Conservation (phyloP, 2,797 vertebrate genomes). For the Gallinago nigripennis region DNA sequence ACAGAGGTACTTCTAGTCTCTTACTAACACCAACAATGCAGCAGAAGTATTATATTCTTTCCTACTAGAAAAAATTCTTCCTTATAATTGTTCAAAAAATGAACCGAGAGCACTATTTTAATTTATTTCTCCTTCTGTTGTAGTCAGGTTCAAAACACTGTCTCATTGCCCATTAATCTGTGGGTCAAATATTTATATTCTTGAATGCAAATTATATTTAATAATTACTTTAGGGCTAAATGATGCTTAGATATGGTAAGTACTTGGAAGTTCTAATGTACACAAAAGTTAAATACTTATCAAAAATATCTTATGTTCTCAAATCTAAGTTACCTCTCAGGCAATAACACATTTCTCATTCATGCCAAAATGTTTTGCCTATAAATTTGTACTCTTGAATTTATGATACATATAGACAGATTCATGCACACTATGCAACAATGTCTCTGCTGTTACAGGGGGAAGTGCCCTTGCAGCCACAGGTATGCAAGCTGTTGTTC, state of each 20-base stretch:
- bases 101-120: not conserved
- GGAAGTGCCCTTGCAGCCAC: not conserved
- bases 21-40: not conserved
- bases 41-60: constrained; percentile 5
- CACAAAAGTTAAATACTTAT: not conserved
- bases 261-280: not conserved
- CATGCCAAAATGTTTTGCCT: not conserved
- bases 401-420: not conserved
- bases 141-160: not conserved
- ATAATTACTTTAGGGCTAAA: not conserved
- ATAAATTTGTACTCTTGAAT: not conserved
- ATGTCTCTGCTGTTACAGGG: not conserved
- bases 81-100: not conserved
- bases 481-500: not conserved
- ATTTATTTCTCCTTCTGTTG: not conserved
- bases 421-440: not conserved
- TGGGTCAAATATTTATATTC: not conserved
- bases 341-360: not conserved
- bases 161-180: not conserved
- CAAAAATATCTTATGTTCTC: not conserved
- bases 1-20: not conserved
- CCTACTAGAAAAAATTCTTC: not conserved
- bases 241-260: not conserved
- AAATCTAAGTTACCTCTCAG: not conserved
- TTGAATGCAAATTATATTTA: not conserved